Conservation (phyloP, 2,888 invertebrate genomes). For the Coronaproctus castanopsis region DNA sequence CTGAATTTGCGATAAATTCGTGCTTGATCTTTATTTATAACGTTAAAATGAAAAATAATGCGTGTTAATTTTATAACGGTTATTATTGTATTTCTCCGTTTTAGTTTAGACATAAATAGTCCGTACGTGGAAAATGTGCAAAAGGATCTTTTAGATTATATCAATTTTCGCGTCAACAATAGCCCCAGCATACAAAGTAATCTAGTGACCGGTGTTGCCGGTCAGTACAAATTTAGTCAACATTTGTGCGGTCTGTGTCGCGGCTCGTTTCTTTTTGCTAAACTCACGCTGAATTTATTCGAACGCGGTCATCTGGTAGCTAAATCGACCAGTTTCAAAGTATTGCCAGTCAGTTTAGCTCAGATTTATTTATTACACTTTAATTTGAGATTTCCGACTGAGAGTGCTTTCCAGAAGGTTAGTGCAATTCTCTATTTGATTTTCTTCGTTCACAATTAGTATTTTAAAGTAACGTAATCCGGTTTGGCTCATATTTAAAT, state of each 20-base stretch:
- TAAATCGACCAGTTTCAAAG: slow-evolving; percentile 84
- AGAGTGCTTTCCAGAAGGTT: slow-evolving; percentile 64
- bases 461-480: background rate
- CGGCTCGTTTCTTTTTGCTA: slow-evolving; percentile 81
- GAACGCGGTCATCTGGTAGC: slow-evolving; percentile 79
- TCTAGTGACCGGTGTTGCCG: slow-evolving; percentile 37
- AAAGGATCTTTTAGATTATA: slow-evolving; percentile 70
- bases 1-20: too few species aligned
- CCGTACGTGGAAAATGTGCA: slow-evolving; percentile 45
- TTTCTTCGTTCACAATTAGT: background rate
- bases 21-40: too few species aligned
- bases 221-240: slow-evolving; percentile 57
- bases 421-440: too few species aligned
- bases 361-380: slow-evolving; percentile 82
- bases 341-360: slow-evolving; percentile 65
- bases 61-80: too few species aligned
- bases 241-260: slow-evolving; percentile 63
- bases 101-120: slow-evolving; percentile 44
- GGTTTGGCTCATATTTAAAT: too few species aligned
- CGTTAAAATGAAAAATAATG: too few species aligned
- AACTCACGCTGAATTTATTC: slow-evolving; percentile 74
- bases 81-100: too few species aligned
- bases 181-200: slow-evolving; percentile 69
- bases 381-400: slow-evolving; percentile 76
- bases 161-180: slow-evolving; percentile 58